Base-by-base conservation (phyloP, 2,888 invertebrate species). In the Drosophila paranaensis region DNA sequence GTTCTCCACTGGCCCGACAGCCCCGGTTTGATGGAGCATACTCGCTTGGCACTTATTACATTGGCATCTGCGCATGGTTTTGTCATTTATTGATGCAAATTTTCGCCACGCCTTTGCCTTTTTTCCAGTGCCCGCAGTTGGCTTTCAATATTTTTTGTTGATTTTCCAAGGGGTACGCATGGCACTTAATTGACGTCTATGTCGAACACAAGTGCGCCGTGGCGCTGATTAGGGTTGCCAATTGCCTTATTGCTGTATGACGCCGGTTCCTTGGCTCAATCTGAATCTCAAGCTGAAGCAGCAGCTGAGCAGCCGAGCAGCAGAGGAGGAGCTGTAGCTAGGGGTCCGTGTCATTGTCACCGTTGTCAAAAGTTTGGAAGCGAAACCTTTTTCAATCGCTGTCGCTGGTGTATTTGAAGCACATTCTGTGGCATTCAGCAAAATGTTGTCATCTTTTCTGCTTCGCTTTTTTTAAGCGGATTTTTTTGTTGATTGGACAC, bases 41-140 rank as follows among this genome's bases (percentile, higher is more conserved):
- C 85, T 86, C 76, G 68, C 60, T 73, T 83, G 88, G 87, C 85
- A 86, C 85, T 88, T 86, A 88, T 88, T 84, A 86, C 84, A 83
- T 84, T 82, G 87, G 87, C 87, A 82, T 86, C 83, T 81, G 81
- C 89, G 89, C 79, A 84, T 88, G 84, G 82, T 88, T 87, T 87
- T 86, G 86, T 82, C 86, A 88, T 86, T 88, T 86, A 86, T 86
- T 86, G 89, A 88, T 86, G 89, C 82, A 88, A 84, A 86, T 86
- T 82, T 81, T 62, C 57, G 58, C 46, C 77, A 80, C 50, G 77
- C 65, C 60, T 56, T 57, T 58, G 70, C 58, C 60, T 55, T 67
- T 73, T 71, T 72, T n/a, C 30, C 30, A 9, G 48, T 39, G n/a
- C 6, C 13, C 25, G n/a, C 50, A 35, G 50, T 20, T 50, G 50